Conservation (phyloP, 2,888 invertebrate species). For the Clistopyga incitator region DNA sequence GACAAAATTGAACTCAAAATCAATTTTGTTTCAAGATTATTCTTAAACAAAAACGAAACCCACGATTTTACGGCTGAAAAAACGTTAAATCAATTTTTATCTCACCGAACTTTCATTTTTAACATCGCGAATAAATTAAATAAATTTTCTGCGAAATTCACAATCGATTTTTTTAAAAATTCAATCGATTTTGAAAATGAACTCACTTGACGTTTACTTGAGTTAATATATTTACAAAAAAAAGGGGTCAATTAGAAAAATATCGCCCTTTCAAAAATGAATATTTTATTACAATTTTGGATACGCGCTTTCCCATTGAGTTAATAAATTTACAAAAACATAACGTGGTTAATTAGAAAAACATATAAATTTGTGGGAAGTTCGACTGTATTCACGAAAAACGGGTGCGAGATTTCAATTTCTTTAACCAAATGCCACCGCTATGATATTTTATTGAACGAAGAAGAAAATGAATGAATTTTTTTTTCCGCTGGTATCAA, state of each 20-base stretch:
- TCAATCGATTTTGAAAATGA: not conserved
- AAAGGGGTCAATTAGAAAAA: no score
- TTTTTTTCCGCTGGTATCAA: conserved; percentile 2
- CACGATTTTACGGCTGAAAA: no score
- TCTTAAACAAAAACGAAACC: no score
- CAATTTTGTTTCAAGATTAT: no score
- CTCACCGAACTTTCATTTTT: no score
- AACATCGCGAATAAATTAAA: no score
- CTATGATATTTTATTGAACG: conserved; percentile 46
- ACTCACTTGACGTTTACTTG: not conserved
- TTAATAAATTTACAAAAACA: no score
- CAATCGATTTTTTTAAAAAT: no score
- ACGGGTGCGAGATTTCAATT: not conserved
- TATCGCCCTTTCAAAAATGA: not conserved
- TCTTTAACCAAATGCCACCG: conserved; percentile 46
- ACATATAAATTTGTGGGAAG: not conserved
- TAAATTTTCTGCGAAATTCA: no score
- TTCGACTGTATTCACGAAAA: not conserved
- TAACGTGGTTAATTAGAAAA: no score
- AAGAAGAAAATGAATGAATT: conserved; percentile 9
- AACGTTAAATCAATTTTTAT: no score
- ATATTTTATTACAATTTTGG: not conserved
- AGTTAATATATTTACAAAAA: no score
- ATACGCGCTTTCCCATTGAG: not conserved
- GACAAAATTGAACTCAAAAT: not conserved